phyloP scores from a whole-genome alignment of 2,888 invertebrate genomes.

The Dasypogon diadema region DNA sequence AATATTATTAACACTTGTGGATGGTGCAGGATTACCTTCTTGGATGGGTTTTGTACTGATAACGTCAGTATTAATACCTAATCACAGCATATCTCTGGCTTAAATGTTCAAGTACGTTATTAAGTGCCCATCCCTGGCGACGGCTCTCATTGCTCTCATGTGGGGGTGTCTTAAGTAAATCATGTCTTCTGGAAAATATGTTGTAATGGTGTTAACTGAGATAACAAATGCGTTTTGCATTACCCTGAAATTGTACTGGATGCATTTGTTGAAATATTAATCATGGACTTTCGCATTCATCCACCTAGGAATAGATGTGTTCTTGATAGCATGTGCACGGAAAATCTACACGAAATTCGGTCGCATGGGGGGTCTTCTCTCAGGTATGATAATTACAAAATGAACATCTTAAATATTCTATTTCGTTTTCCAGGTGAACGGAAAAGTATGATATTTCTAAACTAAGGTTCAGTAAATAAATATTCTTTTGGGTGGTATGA shows the following conservation, averaged over 20 bases:
- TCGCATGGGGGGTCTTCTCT: too few relatives aligned
- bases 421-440: too few relatives aligned
- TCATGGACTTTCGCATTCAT: slow-evolving; percentile 19
- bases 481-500: too few relatives aligned
- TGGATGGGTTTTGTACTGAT: slow-evolving; percentile 23
- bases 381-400: too few relatives aligned
- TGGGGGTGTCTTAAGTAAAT: slow-evolving; percentile 23
- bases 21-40: slow-evolving; percentile 35
- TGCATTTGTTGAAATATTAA: slow-evolving; percentile 47
- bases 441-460: too few relatives aligned
- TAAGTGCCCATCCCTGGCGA: slow-evolving; percentile 12
- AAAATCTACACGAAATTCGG: too few relatives aligned
- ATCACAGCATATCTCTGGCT: slow-evolving; percentile 25
- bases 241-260: slow-evolving; percentile 37
- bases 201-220: neutral
- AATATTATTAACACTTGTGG: slow-evolving; percentile 28
- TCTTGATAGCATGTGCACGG: neutral
- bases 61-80: slow-evolving; percentile 31
- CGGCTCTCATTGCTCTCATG: slow-evolving; percentile 3
- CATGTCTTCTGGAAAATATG: slow-evolving; percentile 13
- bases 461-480: too few relatives aligned
- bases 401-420: too few relatives aligned
- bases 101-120: slow-evolving; percentile 20
- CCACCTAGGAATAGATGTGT: slow-evolving; percentile 18
- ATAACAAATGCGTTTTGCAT: slow-evolving; percentile 38